Percentiles rank a stretch among this genome's conserved stretches.
Evolutionary conservation across 1,140 invertebrate genomes (phyloP).

Genomic region (Caenorhabditis brenneri): DNA sequence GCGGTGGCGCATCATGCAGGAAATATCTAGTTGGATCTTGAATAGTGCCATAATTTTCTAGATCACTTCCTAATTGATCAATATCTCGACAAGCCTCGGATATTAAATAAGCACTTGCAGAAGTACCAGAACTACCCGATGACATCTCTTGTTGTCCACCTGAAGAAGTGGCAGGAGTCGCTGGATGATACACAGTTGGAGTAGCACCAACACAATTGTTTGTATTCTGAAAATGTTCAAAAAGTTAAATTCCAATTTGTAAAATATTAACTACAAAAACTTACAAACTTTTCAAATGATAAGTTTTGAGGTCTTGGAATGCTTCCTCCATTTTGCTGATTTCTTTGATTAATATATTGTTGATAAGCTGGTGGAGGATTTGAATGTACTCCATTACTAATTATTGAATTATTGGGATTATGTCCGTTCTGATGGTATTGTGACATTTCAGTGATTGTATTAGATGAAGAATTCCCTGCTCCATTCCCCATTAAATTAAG

Average conservation of each 20-base stretch:
- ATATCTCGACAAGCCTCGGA: slow-evolving; percentile 21
- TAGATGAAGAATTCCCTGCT: not conserved
- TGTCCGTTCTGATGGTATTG: not conserved
- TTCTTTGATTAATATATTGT: slow-evolving; percentile 20
- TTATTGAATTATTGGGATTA: not conserved
- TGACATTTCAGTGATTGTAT: slow-evolving; percentile 14
- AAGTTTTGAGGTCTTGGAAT: not conserved
- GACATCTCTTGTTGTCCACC: not conserved
- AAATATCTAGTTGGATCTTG: slow-evolving; percentile 23
- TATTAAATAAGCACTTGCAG: slow-evolving; percentile 10
- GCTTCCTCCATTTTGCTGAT: not conserved
- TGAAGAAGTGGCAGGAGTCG: not conserved
- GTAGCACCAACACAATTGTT: not conserved
- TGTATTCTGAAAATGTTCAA: not conserved
- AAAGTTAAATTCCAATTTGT: too few species aligned
- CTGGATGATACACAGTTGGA: not conserved
- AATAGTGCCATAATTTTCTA: not conserved
- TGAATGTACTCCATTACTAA: slow-evolving; percentile 5
- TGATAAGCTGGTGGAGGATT: slow-evolving; percentile 6
- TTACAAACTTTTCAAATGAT: not conserved
- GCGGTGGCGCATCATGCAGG: not conserved
- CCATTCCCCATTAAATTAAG: slow-evolving; percentile 12
- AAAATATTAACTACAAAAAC: not conserved
- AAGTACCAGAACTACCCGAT: not conserved
- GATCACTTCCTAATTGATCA: slow-evolving; percentile 32